Percentiles rank a stretch among this genome's conserved stretches.
Evolutionary conservation across 2,113 vertebrate species (phyloP).

Genomic region (Trichomycterus rosablanca): DNA sequence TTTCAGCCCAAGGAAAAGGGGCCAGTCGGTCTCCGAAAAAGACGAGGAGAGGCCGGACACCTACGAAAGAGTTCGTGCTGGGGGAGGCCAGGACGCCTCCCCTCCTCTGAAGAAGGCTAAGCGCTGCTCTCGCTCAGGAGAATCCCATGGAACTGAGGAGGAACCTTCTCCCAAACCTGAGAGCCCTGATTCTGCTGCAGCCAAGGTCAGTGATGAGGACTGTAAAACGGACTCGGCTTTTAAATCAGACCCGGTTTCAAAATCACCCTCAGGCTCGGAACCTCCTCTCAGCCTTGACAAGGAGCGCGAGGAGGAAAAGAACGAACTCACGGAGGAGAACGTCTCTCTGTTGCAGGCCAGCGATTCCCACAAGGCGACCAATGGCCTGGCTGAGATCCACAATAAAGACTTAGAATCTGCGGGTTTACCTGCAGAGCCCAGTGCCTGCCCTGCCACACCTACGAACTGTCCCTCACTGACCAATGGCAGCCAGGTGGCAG

Average conservation of each 20-base stretch:
- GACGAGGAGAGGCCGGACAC: slow-evolving; percentile 82
- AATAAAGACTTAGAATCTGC: slow-evolving; percentile 67
- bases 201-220: slow-evolving; percentile 76
- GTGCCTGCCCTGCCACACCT: slow-evolving; percentile 71
- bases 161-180: slow-evolving; percentile 66
- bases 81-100: slow-evolving; percentile 64
- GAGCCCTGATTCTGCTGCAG: slow-evolving; percentile 63
- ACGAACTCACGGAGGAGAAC: slow-evolving; percentile 65
- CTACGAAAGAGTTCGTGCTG: slow-evolving; percentile 72
- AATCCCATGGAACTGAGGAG: slow-evolving; percentile 78
- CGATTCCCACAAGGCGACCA: slow-evolving; percentile 78
- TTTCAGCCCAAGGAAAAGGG: slow-evolving; percentile 83
- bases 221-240: slow-evolving; percentile 72
- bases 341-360: slow-evolving; percentile 60
- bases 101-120: slow-evolving; percentile 87
- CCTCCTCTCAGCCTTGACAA: slow-evolving; percentile 73
- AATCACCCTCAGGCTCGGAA: slow-evolving; percentile 10
- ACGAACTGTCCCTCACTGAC: slow-evolving; percentile 68
- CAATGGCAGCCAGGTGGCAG: slow-evolving; percentile 76
- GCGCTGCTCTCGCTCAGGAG: slow-evolving; percentile 82
- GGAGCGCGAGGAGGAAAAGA: slow-evolving; percentile 77
- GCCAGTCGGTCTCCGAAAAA: slow-evolving; percentile 82
- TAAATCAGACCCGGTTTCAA: slow-evolving; percentile 69
- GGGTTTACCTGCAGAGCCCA: slow-evolving; percentile 66
- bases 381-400: slow-evolving; percentile 80